Evolutionary conservation across 2,113 vertebrate species (phyloP).

Genomic region (Phylloscopus whistleri): DNA sequence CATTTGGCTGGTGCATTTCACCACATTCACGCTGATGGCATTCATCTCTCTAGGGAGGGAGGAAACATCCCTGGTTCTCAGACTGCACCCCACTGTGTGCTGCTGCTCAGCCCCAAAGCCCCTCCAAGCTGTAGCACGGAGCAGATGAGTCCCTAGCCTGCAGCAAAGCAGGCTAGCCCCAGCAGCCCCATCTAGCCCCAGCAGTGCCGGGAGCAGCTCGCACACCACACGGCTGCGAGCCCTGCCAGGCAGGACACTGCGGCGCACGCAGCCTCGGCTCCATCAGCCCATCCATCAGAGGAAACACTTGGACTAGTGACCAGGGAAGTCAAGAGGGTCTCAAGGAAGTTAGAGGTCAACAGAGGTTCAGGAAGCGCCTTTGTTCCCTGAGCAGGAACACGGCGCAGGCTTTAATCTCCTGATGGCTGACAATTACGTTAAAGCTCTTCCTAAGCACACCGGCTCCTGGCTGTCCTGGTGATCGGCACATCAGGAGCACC

Average conservation of each 20-base stretch:
- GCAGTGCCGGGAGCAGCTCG: rapidly evolving
- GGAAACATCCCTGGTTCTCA: background rate
- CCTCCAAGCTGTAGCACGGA: rapidly evolving
- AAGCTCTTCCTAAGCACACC: background rate
- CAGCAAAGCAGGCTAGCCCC: background rate
- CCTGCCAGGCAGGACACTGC: background rate
- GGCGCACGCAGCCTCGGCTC: rapidly evolving
- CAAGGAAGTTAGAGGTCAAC: conserved; percentile 37
- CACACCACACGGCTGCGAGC: rapidly evolving
- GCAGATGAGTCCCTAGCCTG: background rate
- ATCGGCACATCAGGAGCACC: background rate
- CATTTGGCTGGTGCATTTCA: background rate
- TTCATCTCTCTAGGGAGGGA: background rate
- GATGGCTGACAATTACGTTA: background rate
- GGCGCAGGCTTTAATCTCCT: conserved; percentile 31
- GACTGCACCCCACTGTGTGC: rapidly evolving
- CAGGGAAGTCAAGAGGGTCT: conserved; percentile 20
- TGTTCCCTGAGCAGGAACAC: conserved; percentile 21
- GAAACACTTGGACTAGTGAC: background rate
- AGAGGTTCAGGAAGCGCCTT: conserved; percentile 25
- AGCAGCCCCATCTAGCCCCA: background rate
- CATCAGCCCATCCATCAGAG: background rate
- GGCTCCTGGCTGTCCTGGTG: background rate
- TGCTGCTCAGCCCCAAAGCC: background rate
- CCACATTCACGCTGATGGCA: background rate